Percentiles rank a stretch among this genome's conserved stretches.
Evolutionary conservation across 64 coral and sea anemone species (phyloP).

Genomic region (Hydrozoanthus tunicans): DNA sequence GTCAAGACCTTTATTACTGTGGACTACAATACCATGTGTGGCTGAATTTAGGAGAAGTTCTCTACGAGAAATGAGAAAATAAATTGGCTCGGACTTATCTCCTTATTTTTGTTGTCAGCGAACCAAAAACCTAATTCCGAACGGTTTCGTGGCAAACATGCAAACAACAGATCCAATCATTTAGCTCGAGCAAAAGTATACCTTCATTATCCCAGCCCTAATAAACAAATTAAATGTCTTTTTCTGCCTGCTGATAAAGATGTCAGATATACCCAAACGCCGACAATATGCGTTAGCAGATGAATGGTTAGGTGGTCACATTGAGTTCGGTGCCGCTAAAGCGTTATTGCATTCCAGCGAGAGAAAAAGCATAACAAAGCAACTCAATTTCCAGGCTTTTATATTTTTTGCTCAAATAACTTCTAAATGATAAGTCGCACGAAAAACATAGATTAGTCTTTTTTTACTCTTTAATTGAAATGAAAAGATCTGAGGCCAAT

Average conservation of each 20-base stretch:
- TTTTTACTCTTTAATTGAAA: neutral
- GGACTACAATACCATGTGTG: neutral
- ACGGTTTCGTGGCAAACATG: slow-evolving; percentile 14
- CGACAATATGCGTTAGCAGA: slow-evolving; percentile 41
- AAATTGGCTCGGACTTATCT: too few relatives aligned
- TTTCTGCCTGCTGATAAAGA: slow-evolving; percentile 63
- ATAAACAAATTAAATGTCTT: slow-evolving; percentile 66
- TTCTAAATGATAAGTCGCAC: neutral
- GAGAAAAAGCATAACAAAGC: slow-evolving; percentile 7
- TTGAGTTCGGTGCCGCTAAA: neutral
- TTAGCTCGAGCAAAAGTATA: slow-evolving; percentile 39
- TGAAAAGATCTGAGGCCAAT: too few relatives aligned
- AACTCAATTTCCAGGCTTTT: slow-evolving; percentile 9
- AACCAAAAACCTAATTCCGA: slow-evolving; percentile 18
- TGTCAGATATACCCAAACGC: slow-evolving; percentile 30
- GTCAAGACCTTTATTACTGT: slow-evolving; percentile 5
- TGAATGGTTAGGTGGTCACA: slow-evolving; percentile 12
- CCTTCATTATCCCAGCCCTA: slow-evolving; percentile 55
- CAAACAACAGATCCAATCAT: slow-evolving; percentile 40
- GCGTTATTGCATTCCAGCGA: slow-evolving; percentile 19
- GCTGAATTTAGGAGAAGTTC: neutral
- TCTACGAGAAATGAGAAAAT: neutral
- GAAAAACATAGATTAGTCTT: neutral
- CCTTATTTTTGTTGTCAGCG: neutral
- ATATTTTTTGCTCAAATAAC: neutral